Base-by-base conservation (phyloP, 2,113 vertebrate species). In the Poeciliopsis occidentalis region DNA sequence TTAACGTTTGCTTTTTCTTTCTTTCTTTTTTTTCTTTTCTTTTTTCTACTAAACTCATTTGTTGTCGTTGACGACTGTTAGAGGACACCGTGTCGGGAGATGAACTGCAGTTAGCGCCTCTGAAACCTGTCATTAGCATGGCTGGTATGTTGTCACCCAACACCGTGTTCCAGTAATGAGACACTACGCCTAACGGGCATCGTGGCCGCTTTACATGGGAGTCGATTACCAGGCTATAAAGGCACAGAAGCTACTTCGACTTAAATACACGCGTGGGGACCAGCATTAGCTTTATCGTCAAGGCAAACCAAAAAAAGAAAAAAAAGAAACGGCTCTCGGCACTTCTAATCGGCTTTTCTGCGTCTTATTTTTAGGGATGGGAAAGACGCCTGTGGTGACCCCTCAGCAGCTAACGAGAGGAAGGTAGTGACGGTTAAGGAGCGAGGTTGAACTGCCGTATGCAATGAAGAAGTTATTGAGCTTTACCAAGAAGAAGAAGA, bases 381-480 rank as follows among this genome's bases (percentile, higher is more conserved):
- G 69, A 89, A 71, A 88, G 83, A 73, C 70, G 62, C 75, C 85
- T 73, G 84, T 71, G 73, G 79, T 91, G 84, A 90, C 79, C 76
- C 65, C 75, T 51, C 76, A 64, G 60, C 76, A 69, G 74, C 79
- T 73, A 74, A 81, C 82, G 80, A 88, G 80, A 67, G 64, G 76
- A 84, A 85, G 81, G 75, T 88, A 69, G 88, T 83, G 77, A 80
- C 75, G 47, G 60, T 69, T 70, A 79, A 27, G 67, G 85, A 54
- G 84, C 79, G 72, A 87, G 90, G 78, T 57, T 67, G 78, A 63
- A 64, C 77, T 65, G 65, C 47, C 17, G 0, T 66, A 51, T 41
- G 94, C 81, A 54, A 97, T 98, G 96, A 97, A 96, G 94, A 97
- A 92, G 83, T 91, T 98, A 67, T 95, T 98, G 64, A 88, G 88